Conservation (phyloP, 2,888 invertebrate species). For the Hipparchia semele region DNA sequence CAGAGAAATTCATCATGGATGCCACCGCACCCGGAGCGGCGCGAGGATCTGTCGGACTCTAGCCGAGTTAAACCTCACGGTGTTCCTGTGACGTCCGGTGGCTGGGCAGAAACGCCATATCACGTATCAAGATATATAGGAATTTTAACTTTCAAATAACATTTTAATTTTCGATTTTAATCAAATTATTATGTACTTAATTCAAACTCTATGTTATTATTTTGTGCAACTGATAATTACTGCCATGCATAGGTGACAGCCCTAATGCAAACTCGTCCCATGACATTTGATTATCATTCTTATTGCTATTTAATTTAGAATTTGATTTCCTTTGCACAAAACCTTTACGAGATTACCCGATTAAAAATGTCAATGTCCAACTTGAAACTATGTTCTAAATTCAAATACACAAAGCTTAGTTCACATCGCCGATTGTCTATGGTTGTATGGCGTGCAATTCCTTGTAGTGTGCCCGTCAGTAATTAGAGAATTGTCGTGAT, state of each 20-base stretch:
- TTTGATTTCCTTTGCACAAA: constrained; percentile 35
- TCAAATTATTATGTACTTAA: not conserved
- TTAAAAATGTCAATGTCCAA: constrained; percentile 36
- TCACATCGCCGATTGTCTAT: constrained; percentile 47
- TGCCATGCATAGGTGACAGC: not conserved
- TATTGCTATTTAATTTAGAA: constrained; percentile 38
- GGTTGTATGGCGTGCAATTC: constrained; percentile 62
- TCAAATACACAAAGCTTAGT: constrained; percentile 49
- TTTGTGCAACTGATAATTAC: not conserved
- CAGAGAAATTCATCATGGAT: too few species aligned
- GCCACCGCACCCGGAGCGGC: too few species aligned
- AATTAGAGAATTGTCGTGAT: constrained; percentile 70
- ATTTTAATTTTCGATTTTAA: too few species aligned
- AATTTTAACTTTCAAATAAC: too few species aligned
- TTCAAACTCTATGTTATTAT: not conserved
- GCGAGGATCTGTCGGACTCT: too few species aligned
- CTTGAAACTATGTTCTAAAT: constrained; percentile 43
- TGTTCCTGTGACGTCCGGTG: too few species aligned
- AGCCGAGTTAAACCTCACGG: too few species aligned
- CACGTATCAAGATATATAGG: too few species aligned
- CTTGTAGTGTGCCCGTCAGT: constrained; percentile 56
- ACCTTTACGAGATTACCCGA: constrained; percentile 43
- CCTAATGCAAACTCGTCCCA: constrained; percentile 4
- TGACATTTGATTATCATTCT: constrained; percentile 40
- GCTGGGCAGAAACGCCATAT: too few species aligned